Percentiles rank a stretch among this genome's conserved stretches.
phyloP scores from a whole-genome alignment of 1,140 invertebrate species.

The Drosophila rufa region DNA sequence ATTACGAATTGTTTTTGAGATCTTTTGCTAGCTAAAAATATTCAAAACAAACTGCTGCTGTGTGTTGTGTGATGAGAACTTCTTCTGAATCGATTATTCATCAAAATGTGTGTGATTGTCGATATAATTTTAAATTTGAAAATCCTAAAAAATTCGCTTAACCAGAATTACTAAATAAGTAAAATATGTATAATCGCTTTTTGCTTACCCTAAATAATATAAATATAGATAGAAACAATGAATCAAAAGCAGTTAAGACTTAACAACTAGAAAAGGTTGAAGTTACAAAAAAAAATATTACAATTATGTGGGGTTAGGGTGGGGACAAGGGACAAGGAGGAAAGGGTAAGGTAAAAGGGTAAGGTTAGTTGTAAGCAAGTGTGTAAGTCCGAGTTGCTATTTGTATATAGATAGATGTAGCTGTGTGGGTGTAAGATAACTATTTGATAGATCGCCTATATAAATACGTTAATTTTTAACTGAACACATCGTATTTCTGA shows the following conservation, averaged over 20 bases:
- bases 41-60: conserved; percentile 47
- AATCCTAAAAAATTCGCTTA: conserved; percentile 73
- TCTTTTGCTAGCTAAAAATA: conserved; percentile 38
- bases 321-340: background rate
- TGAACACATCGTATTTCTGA: conserved; percentile 71
- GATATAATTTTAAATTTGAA: conserved; percentile 51
- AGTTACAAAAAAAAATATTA: conserved; percentile 12
- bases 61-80: conserved; percentile 4
- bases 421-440: conserved; percentile 40
- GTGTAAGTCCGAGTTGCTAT: conserved; percentile 31
- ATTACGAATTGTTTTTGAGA: conserved; percentile 34
- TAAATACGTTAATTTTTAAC: conserved; percentile 77
- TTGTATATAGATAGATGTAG: conserved; percentile 32
- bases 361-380: conserved; percentile 2
- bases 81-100: conserved; percentile 24
- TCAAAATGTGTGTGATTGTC: background rate
- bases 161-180: conserved; percentile 57
- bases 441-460: conserved; percentile 68
- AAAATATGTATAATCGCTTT: conserved; percentile 32
- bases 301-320: conserved; percentile 4
- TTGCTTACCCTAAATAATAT: conserved; percentile 22
- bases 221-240: conserved; percentile 33
- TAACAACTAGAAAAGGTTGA: conserved; percentile 21
- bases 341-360: background rate
- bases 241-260: conserved; percentile 40